Conservation (phyloP, 2,113 vertebrate genomes). For the Ictalurus furcatus region DNA sequence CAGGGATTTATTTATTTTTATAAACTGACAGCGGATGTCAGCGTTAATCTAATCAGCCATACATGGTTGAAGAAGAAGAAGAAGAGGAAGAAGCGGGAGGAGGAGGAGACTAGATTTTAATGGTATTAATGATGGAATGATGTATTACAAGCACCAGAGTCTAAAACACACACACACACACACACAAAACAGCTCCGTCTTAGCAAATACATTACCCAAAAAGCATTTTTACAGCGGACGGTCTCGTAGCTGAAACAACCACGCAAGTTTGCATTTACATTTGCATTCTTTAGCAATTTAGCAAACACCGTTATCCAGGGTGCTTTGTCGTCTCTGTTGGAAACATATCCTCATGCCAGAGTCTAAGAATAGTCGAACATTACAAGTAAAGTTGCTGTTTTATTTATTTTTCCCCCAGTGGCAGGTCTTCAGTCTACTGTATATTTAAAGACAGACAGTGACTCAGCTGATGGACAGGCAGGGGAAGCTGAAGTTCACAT, state of each 20-base stretch:
- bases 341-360: not conserved
- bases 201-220: not conserved
- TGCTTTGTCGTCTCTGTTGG: not conserved
- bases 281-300: not conserved
- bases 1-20: too few species aligned
- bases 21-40: too few species aligned
- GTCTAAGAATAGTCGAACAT: not conserved
- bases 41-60: too few species aligned
- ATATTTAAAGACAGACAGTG: not conserved
- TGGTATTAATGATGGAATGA: not conserved
- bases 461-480: not conserved
- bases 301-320: not conserved
- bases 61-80: too few species aligned
- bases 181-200: not conserved
- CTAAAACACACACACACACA: not conserved
- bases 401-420: not conserved
- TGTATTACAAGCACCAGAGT: not conserved
- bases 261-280: not conserved
- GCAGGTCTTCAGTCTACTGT: not conserved
- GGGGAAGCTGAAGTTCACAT: not conserved
- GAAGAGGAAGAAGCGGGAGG: too few species aligned
- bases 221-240: not conserved
- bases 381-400: not conserved
- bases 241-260: not conserved
- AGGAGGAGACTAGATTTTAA: not conserved